Base-by-base conservation (phyloP, 92 coral and sea anemone genomes). In the Pocillopora meandrina region DNA sequence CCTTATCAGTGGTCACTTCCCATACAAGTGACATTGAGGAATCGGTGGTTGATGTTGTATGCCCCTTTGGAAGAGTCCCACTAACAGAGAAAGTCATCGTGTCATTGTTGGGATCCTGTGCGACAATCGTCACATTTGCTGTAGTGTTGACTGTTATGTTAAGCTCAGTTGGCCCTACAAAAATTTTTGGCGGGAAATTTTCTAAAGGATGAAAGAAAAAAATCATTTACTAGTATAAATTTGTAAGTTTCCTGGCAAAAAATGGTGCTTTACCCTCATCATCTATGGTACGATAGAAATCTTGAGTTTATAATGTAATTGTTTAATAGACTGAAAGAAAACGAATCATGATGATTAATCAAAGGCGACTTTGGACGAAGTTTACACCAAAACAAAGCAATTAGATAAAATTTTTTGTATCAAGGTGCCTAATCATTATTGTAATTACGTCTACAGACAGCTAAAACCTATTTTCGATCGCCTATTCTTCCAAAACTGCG, bases 21-120 rank as follows among this genome's bases (percentile, higher is more conserved):
- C 92, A 89, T 3, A 86, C 42, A 10, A 72, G 9, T 6, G 68
- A 56, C 18, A 82, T 16, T 20, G 86, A 36, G 23, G 79, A 71
- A 12, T 61, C 60, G 67, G 47, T 83, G 17, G 84, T 76, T 65
- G 76, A 18, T 21, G 65, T 15, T 20, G 86, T 63, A 49, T 82
- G 34, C 20, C 72, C 86, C 12, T 52, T 2, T 20, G 91, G 91
- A 12, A 84, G 85, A 11, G 67, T 72, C 66, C 91, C 91, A 59
- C 70, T 78, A 35, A 89, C 85, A 42, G 74, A 56, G n/a, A 89
- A 89, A 20, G 81, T 74, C 49, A 93, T 34, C 9, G 69, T 61
- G 67, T 93, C 93, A 14, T 86, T 87, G 67, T 93, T 88, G 17
- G 88, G 86, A 80, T 93, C 96, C 15, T 76, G 78, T 34, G 92